Base-by-base conservation (phyloP, 1,140 invertebrate species). In the Ladona fulva region DNA sequence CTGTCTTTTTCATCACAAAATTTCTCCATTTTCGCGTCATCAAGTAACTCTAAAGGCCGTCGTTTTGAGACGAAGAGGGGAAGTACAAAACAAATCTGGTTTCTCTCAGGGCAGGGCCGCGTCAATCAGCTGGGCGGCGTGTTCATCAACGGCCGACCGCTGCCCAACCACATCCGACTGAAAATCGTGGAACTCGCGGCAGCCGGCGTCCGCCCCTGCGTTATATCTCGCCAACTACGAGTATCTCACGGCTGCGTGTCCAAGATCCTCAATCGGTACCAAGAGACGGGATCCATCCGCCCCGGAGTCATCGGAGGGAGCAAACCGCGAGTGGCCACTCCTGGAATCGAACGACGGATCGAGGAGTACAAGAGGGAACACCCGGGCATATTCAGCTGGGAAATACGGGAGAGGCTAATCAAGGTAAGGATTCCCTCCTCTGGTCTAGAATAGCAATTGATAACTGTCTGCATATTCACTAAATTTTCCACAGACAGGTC, bases 371-470 rank as follows among this genome's bases (percentile, higher is more conserved):
- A 89, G 80, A 82, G 83, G 78, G 86, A 88, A 77, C 87, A 87
- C 78, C 88, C 87, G 10, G 87, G 85, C 24, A 88, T 88, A 52
- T 88, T 89, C 80, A 86, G 86, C 1, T 89, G 88, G 87, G 87
- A 88, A 82, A 88, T 88, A 76, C 82, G 87, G 25, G 88, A 89
- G 76, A 82, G 84, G 78, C 82, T 89, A 25, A 84, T 88, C 25
- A 84, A 84, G 80, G 87, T 85, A 80, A 79, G 79, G 74, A 78
- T 37, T 37, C 29, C 8, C 29, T 37, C 29, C 29, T n/a, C n/a
- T n/a, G n/a, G n/a, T n/a, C n/a, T n/a, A n/a, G n/a, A n/a, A n/a
- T n/a, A n/a, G n/a, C n/a, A n/a, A n/a, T n/a, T n/a, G n/a, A n/a
- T n/a, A n/a, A n/a, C n/a, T n/a, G n/a, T n/a, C n/a, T n/a, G n/a